Conservation (phyloP, 2,888 invertebrate genomes). For the Tenthredo mesomela region DNA sequence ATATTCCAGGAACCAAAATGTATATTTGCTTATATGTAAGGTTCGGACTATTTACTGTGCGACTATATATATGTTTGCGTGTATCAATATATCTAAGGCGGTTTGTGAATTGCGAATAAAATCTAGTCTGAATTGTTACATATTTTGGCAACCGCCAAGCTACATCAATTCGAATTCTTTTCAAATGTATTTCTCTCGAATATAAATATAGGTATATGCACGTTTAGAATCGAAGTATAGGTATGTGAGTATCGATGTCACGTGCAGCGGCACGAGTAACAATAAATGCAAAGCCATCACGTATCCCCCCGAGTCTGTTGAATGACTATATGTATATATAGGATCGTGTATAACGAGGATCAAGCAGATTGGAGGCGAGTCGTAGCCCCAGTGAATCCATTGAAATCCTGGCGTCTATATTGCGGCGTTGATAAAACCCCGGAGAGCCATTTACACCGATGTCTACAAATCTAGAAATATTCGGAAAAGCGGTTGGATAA, state of each 20-base stretch:
- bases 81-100: neutral
- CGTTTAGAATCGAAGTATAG: neutral
- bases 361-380: constrained; percentile 40
- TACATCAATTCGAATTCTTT: neutral
- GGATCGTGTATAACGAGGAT: constrained; percentile 43
- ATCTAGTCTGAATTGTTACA: neutral
- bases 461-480: constrained; percentile 50
- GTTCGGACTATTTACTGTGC: neutral
- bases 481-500: constrained; percentile 2
- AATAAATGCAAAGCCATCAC: constrained; percentile 33
- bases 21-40: neutral
- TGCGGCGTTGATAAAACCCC: constrained; percentile 32
- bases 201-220: neutral
- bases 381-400: constrained; percentile 27
- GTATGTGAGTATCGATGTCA: neutral
- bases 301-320: constrained; percentile 9
- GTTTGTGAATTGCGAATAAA: neutral
- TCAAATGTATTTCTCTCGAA: neutral
- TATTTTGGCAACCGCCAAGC: neutral
- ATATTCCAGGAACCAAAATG: too few species aligned
- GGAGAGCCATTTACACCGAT: constrained; percentile 43
- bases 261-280: constrained; percentile 21
- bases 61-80: neutral
- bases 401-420: constrained; percentile 36
- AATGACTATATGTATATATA: neutral